Conservation (phyloP, 2,888 invertebrate genomes). For the Onthophagus sagittarius region DNA sequence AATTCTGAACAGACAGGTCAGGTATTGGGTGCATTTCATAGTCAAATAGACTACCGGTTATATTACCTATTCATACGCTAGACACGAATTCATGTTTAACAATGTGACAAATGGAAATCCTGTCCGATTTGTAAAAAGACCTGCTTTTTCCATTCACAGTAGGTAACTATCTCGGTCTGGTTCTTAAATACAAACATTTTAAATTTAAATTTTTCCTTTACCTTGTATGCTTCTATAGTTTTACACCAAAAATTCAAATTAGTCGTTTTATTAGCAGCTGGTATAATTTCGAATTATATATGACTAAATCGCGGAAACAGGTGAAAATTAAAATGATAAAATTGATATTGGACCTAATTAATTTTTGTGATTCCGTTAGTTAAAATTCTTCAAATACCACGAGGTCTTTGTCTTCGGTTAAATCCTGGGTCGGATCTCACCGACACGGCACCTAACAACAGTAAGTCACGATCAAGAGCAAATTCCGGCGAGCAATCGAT, state of each 20-base stretch:
- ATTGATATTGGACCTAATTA: too few relatives aligned
- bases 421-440: background rate
- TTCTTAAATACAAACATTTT: background rate
- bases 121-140: background rate
- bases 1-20: constrained; percentile 22
- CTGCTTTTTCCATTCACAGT: background rate
- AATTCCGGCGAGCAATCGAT: background rate
- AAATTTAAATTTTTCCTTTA: background rate
- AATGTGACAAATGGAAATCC: constrained; percentile 20
- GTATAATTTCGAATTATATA: too few relatives aligned
- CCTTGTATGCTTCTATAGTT: too few relatives aligned
- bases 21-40: constrained; percentile 17
- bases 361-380: background rate
- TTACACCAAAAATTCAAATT: too few relatives aligned
- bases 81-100: constrained; percentile 21
- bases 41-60: constrained; percentile 14
- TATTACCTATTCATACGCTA: constrained; percentile 15
- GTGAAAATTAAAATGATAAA: too few relatives aligned
- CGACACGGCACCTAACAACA: background rate
- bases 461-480: background rate
- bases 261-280: too few relatives aligned
- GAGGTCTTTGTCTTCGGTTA: background rate
- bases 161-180: background rate
- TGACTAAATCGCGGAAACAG: too few relatives aligned
- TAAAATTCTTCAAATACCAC: background rate